These are phyloP conservation scores for Parascotia fuliginaria DNA, from an alignment of 2,888 invertebrate genomes.

Conservation along the genomic window DNA sequence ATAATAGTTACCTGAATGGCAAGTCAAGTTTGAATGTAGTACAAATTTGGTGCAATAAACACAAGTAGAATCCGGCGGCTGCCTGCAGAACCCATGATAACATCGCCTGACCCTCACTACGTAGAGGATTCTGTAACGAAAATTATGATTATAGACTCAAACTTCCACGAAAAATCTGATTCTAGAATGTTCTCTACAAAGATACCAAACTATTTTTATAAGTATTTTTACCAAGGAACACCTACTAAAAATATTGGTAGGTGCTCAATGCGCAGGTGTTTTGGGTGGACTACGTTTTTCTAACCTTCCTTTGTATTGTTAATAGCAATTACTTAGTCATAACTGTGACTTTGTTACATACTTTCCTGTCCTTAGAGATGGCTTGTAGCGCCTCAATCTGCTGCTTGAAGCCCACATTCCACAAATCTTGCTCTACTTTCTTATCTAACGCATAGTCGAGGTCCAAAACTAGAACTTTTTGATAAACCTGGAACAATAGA, in stretches of 20 bases:
- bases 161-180: no score
- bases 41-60: conserved; percentile 92
- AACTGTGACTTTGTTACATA: conserved; percentile 47
- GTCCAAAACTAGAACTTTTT: conserved; percentile 91
- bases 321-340: no score
- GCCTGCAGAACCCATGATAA: conserved; percentile 93
- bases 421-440: conserved; percentile 95
- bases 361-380: conserved; percentile 92
- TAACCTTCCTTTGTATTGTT: no score
- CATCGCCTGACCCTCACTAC: conserved; percentile 91
- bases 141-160: no score
- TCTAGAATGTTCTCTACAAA: background rate
- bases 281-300: no score
- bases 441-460: conserved; percentile 94
- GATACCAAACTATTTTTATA: background rate
- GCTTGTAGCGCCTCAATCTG: conserved; percentile 92
- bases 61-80: conserved; percentile 94
- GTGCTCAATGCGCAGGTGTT: no score
- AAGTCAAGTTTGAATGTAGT: conserved; percentile 92
- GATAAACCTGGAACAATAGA: conserved; percentile 86
- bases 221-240: no score
- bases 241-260: no score
- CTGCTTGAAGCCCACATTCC: conserved; percentile 95
- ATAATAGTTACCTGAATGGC: conserved; percentile 85
- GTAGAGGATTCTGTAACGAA: conserved; percentile 87